Base-by-base conservation (phyloP, 2,888 invertebrate genomes). In the Epinotia ramella region DNA sequence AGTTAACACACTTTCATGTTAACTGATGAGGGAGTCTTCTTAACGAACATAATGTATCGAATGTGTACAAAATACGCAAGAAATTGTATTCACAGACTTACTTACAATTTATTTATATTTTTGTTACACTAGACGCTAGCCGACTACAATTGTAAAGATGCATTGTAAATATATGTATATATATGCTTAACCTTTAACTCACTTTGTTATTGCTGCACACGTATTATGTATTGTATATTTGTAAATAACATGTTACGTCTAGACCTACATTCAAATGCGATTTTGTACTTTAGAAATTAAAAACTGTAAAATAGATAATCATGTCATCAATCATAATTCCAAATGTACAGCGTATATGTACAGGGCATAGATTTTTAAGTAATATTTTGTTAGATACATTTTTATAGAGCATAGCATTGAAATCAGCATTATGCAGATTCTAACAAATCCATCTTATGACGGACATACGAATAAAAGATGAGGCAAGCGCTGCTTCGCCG, bases 211-310 rank as follows among this genome's bases (percentile, higher is more conserved):
- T 67, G 33, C 53, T 62, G 73, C 49, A 33, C 20, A 62, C 33
- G 24, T 67, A 20, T 73, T 53, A 44, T n/a, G 46, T 63, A 63
- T 53, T 16, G 57, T 64, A 72, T 44, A 57, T 56, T 59, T 57
- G 33, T 64, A 64, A 64, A 72, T 64, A 59, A 57, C 62, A 7
- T 20, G 53, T 64, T 62, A 44, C 20, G 40, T 46, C 5, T 63
- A 57, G 56, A 63, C 20, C 56, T 69, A 46, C 7, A 9, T 63
- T 44, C 57, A 68, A 74, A 68, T 74, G 68, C 69, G 33, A 57
- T 46, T 74, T 69, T 74, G 73, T 69, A 69, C 59, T 69, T 69
- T 24, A 28, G 59, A 69, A 69, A 59, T 44, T 24, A 59, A 69
- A 59, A 66, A 66, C 4, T 44, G 24, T 18, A 40, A 13, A 53